Evolutionary conservation across 1,140 invertebrate genomes (phyloP).

Genomic region (Himalopsyche phryganea): DNA sequence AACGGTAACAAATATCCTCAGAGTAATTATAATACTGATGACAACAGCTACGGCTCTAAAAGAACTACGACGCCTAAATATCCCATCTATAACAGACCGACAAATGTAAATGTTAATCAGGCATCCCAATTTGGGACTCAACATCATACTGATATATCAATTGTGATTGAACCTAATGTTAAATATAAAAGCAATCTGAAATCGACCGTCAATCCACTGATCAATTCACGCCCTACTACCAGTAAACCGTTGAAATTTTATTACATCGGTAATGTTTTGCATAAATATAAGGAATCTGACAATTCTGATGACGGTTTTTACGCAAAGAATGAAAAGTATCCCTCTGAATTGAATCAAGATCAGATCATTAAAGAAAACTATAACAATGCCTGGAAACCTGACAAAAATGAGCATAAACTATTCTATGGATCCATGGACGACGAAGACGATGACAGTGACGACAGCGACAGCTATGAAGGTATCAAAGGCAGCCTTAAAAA

Average conservation of each 20-base stretch:
- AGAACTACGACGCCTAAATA: slow-evolving; percentile 9
- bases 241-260: slow-evolving; percentile 46
- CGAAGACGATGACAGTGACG: slow-evolving; percentile 7
- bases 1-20: background rate
- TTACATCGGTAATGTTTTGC: slow-evolving; percentile 54
- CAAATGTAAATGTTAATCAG: slow-evolving; percentile 23
- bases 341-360: slow-evolving; percentile 24
- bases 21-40: background rate
- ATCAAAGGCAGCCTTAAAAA: slow-evolving; percentile 19
- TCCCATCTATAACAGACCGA: slow-evolving; percentile 9
- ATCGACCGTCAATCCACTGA: slow-evolving; percentile 8
- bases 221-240: slow-evolving; percentile 8
- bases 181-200: slow-evolving; percentile 18
- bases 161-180: slow-evolving; percentile 27
- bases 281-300: slow-evolving; percentile 47
- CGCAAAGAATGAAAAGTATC: slow-evolving; percentile 28
- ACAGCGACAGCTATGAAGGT: slow-evolving; percentile 28
- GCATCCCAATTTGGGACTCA: slow-evolving; percentile 26
- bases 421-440: slow-evolving; percentile 40
- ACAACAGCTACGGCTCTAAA: slow-evolving; percentile 1
- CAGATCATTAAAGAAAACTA: slow-evolving; percentile 38
- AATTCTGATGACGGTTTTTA: slow-evolving; percentile 39
- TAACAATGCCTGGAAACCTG: slow-evolving; percentile 37
- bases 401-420: slow-evolving; percentile 40
- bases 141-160: slow-evolving; percentile 23